A percentile compares a stretch with the other conserved stretches of the same genome.
Conservation (phyloP, 2,113 vertebrate genomes). For the Podarcis cretensis region DNA sequence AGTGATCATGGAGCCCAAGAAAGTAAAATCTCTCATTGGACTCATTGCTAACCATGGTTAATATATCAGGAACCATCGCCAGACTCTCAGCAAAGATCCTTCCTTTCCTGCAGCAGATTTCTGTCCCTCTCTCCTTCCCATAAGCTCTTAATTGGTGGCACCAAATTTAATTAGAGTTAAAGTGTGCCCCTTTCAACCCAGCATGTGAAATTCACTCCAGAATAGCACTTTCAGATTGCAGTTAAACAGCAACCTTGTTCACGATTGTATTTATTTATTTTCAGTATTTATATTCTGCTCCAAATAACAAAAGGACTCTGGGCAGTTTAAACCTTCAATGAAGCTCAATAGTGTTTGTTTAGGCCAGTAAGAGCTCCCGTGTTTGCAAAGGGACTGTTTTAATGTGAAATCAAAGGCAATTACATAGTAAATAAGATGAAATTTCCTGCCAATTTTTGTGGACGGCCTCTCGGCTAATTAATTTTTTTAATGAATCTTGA, state of each 20-base stretch:
- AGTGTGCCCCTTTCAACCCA: too few relatives aligned
- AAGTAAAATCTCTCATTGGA: too few relatives aligned
- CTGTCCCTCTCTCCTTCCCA: too few relatives aligned
- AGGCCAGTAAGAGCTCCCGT: not conserved
- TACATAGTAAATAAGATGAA: not conserved
- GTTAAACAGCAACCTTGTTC: not conserved
- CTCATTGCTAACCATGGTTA: not conserved
- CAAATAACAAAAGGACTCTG: too few relatives aligned
- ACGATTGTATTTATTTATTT: not conserved
- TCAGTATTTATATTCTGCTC: too few relatives aligned
- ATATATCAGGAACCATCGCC: not conserved
- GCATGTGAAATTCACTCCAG: not conserved
- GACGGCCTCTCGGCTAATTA: too few relatives aligned
- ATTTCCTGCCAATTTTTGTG: slow-evolving; percentile 1
- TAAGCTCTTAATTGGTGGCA: not conserved
- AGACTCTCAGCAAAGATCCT: too few relatives aligned
- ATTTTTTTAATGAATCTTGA: not conserved
- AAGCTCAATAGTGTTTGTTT: not conserved
- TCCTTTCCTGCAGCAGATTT: not conserved
- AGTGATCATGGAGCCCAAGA: too few relatives aligned
- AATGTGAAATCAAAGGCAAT: not conserved
- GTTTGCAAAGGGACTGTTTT: not conserved
- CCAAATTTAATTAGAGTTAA: not conserved
- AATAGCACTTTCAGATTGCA: not conserved
- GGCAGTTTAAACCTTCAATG: not conserved